Evolutionary conservation across 2,888 invertebrate genomes (phyloP).

Genomic region (Saturnia japonica): DNA sequence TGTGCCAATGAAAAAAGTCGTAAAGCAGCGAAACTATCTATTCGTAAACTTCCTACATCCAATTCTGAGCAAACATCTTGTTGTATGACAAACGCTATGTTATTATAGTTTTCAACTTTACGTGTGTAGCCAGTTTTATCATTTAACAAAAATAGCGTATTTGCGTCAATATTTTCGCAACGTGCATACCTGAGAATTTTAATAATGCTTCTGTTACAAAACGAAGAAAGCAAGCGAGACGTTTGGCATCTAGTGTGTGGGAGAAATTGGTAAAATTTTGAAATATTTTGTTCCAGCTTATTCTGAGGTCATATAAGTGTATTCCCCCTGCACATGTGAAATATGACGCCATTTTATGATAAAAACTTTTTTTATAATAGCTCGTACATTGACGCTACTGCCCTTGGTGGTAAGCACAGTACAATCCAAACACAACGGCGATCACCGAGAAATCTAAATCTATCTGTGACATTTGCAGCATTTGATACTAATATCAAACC

Average conservation of each 20-base stretch:
- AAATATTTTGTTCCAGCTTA: background rate
- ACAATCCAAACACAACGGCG: too few species aligned
- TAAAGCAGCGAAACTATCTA: constrained; percentile 39
- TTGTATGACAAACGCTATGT: constrained; percentile 37
- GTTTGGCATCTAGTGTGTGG: background rate
- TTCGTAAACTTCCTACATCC: constrained; percentile 38
- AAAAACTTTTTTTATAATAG: too few species aligned
- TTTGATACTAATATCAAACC: too few species aligned
- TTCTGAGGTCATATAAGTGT: background rate
- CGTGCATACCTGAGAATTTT: constrained; percentile 17
- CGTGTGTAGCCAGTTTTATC: constrained; percentile 28
- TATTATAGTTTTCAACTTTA: constrained; percentile 35
- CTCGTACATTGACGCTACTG: too few species aligned
- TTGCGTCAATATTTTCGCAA: constrained; percentile 20
- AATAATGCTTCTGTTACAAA: background rate
- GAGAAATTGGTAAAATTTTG: background rate
- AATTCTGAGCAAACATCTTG: constrained; percentile 32
- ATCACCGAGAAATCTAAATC: too few species aligned
- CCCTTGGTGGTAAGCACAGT: too few species aligned
- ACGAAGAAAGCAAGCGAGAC: background rate
- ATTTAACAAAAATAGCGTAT: constrained; percentile 21
- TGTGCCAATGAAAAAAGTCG: constrained; percentile 46
- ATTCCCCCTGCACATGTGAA: too few species aligned
- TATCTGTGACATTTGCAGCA: too few species aligned
- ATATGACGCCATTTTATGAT: too few species aligned